Base-by-base conservation (phyloP, 2,888 invertebrate species). In the Trichopria drosophilae region DNA sequence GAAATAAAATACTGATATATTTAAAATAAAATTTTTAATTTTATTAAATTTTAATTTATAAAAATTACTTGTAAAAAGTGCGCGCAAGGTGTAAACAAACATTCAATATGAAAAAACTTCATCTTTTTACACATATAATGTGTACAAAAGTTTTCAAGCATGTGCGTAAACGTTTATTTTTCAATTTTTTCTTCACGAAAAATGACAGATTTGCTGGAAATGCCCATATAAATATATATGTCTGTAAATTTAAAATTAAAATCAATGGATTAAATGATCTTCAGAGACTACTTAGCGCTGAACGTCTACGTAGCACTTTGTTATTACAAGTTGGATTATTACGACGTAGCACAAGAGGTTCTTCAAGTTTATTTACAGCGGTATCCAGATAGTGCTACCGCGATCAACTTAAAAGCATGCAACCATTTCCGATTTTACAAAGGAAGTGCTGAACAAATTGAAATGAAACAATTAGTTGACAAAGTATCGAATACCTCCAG, bases 311-410 rank as follows among this genome's bases (percentile, higher is more conserved):
- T 98, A 49, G 98, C 97, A 0, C 78, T 98, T 12, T 99, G 98
- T 71, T 98, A 98, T 77, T 99, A 98, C 78, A 98, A 99, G 75
- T 78, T 98, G 66, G 98, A 98, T 77, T 98, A 96, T 75, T 98
- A 95, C 71, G 98, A 98, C 76, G 95, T 96, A 36, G 95, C 97
- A 0, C 95, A 97, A 77, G 97, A 97, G 77, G 93, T 96, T n/a
- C 79, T 97, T 10, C 90, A 91, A 16, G 86, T 93, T 16, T 99
- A 99, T 75, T 79, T 99, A 42, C 89, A 91, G 53, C 89, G 90
- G 69, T 89, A 87, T 75, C 87, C 93, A 3, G 94, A 96, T 64
- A 97, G 97, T 55, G 93, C 94, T 1, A 90, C 95, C 52, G 98
- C 97, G 1, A 86, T 92, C 19, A 99, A 99, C 79, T 81, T 99